Evolutionary conservation across 2,888 invertebrate genomes (phyloP).

Genomic region (Tiphia femorata): DNA sequence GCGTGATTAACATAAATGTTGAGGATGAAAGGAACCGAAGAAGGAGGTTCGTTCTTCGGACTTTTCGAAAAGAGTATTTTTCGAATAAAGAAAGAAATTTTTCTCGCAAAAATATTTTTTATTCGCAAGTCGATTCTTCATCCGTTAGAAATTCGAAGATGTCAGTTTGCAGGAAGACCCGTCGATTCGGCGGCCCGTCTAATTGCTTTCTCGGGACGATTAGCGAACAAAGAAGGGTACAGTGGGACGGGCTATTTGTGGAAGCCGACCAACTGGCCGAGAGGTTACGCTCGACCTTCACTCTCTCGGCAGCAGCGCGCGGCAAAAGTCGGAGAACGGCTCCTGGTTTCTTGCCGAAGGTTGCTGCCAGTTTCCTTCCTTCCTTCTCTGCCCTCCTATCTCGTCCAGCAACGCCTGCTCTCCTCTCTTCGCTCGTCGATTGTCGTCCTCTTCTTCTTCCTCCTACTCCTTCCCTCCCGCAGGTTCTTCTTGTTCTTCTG

Average conservation of each 20-base stretch:
- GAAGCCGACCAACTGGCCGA: slow-evolving; percentile 46
- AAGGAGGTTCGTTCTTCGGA: too few species aligned
- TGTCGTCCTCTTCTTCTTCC: slow-evolving; percentile 14
- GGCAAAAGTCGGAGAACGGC: slow-evolving; percentile 36
- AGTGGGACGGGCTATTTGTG: slow-evolving; percentile 50
- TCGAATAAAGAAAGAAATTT: too few species aligned
- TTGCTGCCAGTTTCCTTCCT: slow-evolving; percentile 21
- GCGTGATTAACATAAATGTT: too few species aligned
- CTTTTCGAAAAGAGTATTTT: too few species aligned
- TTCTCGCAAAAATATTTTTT: too few species aligned
- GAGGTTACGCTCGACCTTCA: slow-evolving; percentile 50
- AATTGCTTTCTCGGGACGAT: slow-evolving; percentile 48
- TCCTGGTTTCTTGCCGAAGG: slow-evolving; percentile 46
- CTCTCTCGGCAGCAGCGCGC: slow-evolving; percentile 25
- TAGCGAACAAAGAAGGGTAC: slow-evolving; percentile 53
- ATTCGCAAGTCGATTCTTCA: too few species aligned
- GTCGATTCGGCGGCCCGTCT: too few species aligned
- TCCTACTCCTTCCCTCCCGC: slow-evolving; percentile 26
- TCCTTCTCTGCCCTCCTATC: slow-evolving; percentile 16
- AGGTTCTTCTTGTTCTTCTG: slow-evolving; percentile 25
- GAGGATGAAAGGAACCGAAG: too few species aligned
- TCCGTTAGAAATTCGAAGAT: too few species aligned
- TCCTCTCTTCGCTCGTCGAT: slow-evolving; percentile 6
- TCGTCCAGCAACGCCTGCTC: slow-evolving; percentile 14
- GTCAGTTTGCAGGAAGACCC: too few species aligned